Evolutionary conservation across 2,113 vertebrate genomes (phyloP).

Genomic region (Heterochromis multidens): DNA sequence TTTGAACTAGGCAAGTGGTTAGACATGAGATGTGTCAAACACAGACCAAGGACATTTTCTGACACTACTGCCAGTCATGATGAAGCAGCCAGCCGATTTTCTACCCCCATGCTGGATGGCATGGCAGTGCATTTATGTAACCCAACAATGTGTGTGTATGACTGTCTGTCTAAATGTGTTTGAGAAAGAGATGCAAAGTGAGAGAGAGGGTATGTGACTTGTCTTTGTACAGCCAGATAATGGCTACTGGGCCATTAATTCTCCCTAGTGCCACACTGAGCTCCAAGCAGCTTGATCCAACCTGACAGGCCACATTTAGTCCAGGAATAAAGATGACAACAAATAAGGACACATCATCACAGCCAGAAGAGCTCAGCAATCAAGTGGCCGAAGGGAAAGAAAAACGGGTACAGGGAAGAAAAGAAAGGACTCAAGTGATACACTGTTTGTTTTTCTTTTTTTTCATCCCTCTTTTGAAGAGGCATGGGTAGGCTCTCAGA

Average conservation of each 20-base stretch:
- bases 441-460: neutral
- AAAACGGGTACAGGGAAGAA: neutral
- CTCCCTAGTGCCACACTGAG: conserved; percentile 31
- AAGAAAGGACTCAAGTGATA: neutral
- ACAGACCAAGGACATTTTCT: conserved; percentile 3
- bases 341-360: neutral
- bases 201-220: conserved; percentile 11
- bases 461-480: neutral
- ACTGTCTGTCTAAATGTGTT: conserved; percentile 8
- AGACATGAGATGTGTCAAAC: conserved; percentile 3
- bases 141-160: neutral
- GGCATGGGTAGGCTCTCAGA: neutral
- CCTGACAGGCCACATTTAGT: conserved; percentile 34
- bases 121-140: conserved; percentile 13
- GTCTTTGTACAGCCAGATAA: conserved; percentile 48
- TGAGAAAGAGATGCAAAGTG: conserved; percentile 10
- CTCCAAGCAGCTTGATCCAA: conserved; percentile 24
- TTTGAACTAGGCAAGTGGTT: neutral
- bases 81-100: neutral
- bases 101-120: neutral
- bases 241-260: conserved; percentile 41
- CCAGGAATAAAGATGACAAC: conserved; percentile 37
- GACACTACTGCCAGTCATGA: conserved; percentile 13
- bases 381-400: neutral
- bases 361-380: conserved; percentile 6